A percentile compares a stretch with the other conserved stretches of the same genome.
These are phyloP conservation scores for Egretta garzetta DNA, from an alignment of 2,113 vertebrate genomes.

Conservation along the genomic window DNA sequence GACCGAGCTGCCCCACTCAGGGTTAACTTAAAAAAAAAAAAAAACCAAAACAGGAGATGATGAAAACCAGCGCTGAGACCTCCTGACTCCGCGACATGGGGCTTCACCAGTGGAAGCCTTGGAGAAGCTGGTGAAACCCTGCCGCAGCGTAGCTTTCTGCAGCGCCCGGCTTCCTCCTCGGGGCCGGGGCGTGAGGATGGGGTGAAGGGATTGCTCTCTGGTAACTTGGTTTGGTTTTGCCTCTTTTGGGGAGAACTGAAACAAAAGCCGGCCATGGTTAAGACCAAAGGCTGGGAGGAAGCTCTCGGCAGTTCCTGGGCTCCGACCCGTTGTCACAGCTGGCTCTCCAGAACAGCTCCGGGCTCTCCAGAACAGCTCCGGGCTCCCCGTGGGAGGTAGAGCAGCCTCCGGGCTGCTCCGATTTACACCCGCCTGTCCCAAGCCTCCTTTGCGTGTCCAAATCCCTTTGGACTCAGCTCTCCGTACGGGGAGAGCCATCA, in stretches of 20 bases:
- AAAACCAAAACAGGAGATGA: neutral
- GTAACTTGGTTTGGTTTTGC: neutral
- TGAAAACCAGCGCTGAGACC: neutral
- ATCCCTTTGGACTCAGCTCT: neutral
- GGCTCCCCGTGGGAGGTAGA: neutral
- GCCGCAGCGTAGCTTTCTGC: neutral
- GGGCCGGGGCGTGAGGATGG: fast-evolving
- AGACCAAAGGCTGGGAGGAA: neutral
- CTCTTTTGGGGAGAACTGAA: neutral
- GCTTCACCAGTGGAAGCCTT: neutral
- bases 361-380: too few species aligned
- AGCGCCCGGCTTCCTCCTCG: fast-evolving
- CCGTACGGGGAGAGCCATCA: fast-evolving
- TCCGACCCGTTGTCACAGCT: neutral
- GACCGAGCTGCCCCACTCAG: fast-evolving
- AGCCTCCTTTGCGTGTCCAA: neutral
- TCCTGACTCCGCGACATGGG: neutral
- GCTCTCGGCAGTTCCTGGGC: neutral
- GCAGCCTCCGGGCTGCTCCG: neutral
- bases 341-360: neutral
- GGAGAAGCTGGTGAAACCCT: neutral
- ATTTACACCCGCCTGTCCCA: neutral
- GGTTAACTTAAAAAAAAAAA: neutral
- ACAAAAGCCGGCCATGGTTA: neutral
- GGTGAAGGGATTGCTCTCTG: neutral